These are phyloP conservation scores for Brachylomia viminalis DNA, from an alignment of 2,888 invertebrate species.

Conservation along the genomic window DNA sequence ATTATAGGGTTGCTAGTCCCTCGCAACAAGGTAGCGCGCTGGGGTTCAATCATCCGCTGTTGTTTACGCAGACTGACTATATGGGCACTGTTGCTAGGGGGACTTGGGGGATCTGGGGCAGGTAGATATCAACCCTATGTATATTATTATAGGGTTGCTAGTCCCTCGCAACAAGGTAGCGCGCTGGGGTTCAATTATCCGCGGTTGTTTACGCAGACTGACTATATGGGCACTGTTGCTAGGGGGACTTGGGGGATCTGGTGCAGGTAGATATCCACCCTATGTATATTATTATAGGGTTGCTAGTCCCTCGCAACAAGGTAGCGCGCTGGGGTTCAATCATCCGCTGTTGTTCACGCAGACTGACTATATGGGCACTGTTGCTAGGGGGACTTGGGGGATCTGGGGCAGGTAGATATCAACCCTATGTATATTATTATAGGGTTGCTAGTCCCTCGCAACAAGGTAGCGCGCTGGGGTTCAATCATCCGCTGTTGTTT, in stretches of 20 bases:
- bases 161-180: constrained; percentile 91
- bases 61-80: constrained; percentile 96
- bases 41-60: constrained; percentile 96
- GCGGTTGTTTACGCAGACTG: constrained; percentile 95
- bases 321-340: constrained; percentile 97
- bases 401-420: constrained; percentile 92
- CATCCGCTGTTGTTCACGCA: constrained; percentile 94
- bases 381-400: constrained; percentile 95
- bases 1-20: too few species aligned
- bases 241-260: constrained; percentile 94
- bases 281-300: not conserved
- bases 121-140: constrained; percentile 78
- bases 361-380: constrained; percentile 96
- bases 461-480: constrained; percentile 96
- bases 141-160: not conserved
- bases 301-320: constrained; percentile 83
- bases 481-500: constrained; percentile 95
- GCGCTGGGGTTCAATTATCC: constrained; percentile 97
- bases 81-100: constrained; percentile 94
- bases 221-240: constrained; percentile 95
- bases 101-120: constrained; percentile 95
- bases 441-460: constrained; percentile 67
- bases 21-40: constrained; percentile 96
- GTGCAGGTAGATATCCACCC: constrained; percentile 90
- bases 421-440: not conserved